phyloP scores from a whole-genome alignment of 1,140 invertebrate genomes.

The Drosophila kepulauana region DNA sequence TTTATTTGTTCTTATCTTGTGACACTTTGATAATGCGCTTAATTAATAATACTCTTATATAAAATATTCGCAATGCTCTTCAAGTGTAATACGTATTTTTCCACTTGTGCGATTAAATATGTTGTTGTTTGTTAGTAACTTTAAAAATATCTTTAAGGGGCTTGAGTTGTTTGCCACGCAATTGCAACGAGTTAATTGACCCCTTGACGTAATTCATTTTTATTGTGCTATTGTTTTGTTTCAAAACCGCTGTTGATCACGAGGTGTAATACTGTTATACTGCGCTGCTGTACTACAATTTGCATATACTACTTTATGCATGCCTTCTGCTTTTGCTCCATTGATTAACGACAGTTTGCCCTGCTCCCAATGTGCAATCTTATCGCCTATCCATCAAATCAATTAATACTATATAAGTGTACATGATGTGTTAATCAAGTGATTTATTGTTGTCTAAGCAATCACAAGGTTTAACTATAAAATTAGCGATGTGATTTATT shows the following conservation, averaged over 20 bases:
- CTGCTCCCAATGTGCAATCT: conserved; percentile 11
- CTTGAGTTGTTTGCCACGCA: conserved; percentile 10
- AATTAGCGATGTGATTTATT: conserved; percentile 30
- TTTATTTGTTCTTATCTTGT: conserved; percentile 39
- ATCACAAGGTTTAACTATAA: conserved; percentile 52
- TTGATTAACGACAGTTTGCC: not conserved
- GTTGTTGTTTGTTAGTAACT: not conserved
- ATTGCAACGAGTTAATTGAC: conserved; percentile 60
- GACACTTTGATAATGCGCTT: conserved; percentile 46
- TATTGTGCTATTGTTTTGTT: conserved; percentile 42
- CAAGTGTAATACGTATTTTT: conserved; percentile 9
- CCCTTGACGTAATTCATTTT: conserved; percentile 41
- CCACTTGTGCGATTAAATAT: not conserved
- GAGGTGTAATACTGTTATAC: conserved; percentile 6
- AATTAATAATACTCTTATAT: conserved; percentile 31
- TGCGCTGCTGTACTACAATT: not conserved
- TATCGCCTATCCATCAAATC: conserved; percentile 44
- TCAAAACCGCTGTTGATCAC: conserved; percentile 28
- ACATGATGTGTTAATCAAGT: conserved; percentile 66
- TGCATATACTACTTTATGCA: not conserved
- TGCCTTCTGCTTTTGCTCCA: not conserved
- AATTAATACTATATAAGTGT: conserved; percentile 58
- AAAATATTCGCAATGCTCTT: conserved; percentile 17
- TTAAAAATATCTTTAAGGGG: not conserved
- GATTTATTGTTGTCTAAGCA: conserved; percentile 43